Percentiles rank a stretch among this genome's conserved stretches.
Evolutionary conservation across 2,888 invertebrate genomes (phyloP).

Genomic region (Sclerodermus sp.): DNA sequence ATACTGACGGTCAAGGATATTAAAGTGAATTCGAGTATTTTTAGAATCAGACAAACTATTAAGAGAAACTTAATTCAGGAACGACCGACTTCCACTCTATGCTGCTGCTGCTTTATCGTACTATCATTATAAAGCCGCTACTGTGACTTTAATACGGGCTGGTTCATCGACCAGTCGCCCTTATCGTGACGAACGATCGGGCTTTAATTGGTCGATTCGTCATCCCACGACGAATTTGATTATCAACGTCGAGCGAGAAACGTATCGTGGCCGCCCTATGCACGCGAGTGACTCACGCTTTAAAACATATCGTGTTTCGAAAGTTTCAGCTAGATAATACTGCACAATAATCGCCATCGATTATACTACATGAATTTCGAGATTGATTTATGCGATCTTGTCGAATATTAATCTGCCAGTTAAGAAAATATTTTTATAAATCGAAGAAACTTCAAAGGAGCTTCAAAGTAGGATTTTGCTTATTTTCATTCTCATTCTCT

Average conservation of each 20-base stretch:
- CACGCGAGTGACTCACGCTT: conserved; percentile 54
- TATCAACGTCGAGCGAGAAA: conserved; percentile 51
- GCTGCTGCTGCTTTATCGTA: conserved; percentile 6
- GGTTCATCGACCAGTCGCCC: conserved; percentile 43
- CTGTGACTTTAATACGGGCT: conserved; percentile 31
- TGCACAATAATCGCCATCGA: conserved; percentile 14
- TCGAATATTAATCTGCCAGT: too few species aligned
- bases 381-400: not conserved
- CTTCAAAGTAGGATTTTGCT: too few species aligned
- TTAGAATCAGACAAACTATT: not conserved
- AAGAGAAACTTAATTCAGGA: conserved; percentile 1
- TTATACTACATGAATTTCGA: conserved; percentile 3
- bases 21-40: too few species aligned
- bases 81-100: conserved; percentile 3
- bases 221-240: conserved; percentile 56
- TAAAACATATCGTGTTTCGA: conserved; percentile 39
- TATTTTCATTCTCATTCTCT: too few species aligned
- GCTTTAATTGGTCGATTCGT: conserved; percentile 58
- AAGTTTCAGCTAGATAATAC: conserved; percentile 20
- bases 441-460: too few species aligned
- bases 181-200: conserved; percentile 53
- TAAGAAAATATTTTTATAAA: too few species aligned
- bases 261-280: conserved; percentile 44
- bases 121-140: conserved; percentile 21
- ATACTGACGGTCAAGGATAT: too few species aligned